Evolutionary conservation across 1,140 invertebrate species (phyloP).

Genomic region (Platyscapa corneri): DNA sequence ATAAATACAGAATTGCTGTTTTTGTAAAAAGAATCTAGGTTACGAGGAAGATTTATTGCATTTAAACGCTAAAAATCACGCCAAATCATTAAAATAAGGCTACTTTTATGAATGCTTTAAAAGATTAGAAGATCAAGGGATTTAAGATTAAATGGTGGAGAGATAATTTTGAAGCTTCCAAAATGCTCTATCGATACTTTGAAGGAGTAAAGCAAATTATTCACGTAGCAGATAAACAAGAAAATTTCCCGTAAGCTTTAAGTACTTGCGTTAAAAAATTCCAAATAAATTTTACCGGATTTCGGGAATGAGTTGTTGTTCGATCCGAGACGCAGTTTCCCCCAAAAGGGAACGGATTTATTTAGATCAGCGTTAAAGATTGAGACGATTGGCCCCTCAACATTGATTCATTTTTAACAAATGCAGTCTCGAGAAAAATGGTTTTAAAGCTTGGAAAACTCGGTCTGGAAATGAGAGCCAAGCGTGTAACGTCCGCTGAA

Average conservation of each 20-base stretch:
- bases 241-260: too few relatives aligned
- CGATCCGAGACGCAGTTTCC: too few relatives aligned
- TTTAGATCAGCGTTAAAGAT: background rate
- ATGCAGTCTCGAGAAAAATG: background rate
- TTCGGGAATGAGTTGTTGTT: too few relatives aligned
- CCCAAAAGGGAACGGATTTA: background rate
- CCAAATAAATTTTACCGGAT: too few relatives aligned
- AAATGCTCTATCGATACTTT: background rate
- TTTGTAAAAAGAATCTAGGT: background rate
- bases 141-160: too few relatives aligned
- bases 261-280: too few relatives aligned
- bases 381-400: background rate
- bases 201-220: background rate
- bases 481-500: background rate
- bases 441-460: background rate
- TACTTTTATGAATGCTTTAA: background rate
- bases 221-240: background rate
- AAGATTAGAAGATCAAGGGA: background rate
- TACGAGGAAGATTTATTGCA: background rate
- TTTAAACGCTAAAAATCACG: background rate
- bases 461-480: background rate
- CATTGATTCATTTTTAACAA: background rate
- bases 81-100: background rate
- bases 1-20: background rate
- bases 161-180: background rate